These are phyloP conservation scores for Neosilurus mollespiculum DNA, from an alignment of 2,797 vertebrate genomes.

Conservation along the genomic window DNA sequence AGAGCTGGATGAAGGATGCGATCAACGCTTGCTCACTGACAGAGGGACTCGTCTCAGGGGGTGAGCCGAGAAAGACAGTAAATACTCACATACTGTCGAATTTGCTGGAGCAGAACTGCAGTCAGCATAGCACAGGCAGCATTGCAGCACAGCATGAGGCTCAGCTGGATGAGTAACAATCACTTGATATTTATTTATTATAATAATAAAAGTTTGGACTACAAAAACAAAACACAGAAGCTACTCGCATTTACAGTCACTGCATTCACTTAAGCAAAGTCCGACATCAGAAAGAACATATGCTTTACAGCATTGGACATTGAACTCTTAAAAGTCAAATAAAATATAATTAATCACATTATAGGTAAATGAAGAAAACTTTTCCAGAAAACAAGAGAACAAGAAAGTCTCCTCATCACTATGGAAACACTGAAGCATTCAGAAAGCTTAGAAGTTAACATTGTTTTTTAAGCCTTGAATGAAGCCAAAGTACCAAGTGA, in stretches of 20 bases:
- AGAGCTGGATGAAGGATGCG: conserved; percentile 29
- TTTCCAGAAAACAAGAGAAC: background rate
- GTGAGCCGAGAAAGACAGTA: conserved; percentile 56
- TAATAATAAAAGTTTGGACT: background rate
- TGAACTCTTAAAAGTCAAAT: background rate
- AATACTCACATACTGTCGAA: conserved; percentile 64
- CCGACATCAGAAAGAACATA: background rate
- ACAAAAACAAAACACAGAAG: background rate
- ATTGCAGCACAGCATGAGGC: conserved; percentile 56
- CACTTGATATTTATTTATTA: background rate
- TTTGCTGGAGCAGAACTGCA: conserved; percentile 60
- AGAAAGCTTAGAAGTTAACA: background rate
- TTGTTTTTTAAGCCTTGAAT: background rate
- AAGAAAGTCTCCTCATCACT: background rate
- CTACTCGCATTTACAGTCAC: background rate
- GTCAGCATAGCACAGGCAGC: conserved; percentile 65
- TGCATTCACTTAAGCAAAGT: background rate
- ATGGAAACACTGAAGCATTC: background rate
- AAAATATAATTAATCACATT: background rate
- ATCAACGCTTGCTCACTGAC: conserved; percentile 48
- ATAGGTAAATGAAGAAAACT: background rate
- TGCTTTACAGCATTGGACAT: background rate
- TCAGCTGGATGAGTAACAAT: conserved; percentile 2
- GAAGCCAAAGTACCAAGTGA: background rate
- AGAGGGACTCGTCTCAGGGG: conserved; percentile 59